These are phyloP conservation scores for Mesorhabditis spiculigera DNA, from an alignment of 2,888 invertebrate species.

Conservation along the genomic window DNA sequence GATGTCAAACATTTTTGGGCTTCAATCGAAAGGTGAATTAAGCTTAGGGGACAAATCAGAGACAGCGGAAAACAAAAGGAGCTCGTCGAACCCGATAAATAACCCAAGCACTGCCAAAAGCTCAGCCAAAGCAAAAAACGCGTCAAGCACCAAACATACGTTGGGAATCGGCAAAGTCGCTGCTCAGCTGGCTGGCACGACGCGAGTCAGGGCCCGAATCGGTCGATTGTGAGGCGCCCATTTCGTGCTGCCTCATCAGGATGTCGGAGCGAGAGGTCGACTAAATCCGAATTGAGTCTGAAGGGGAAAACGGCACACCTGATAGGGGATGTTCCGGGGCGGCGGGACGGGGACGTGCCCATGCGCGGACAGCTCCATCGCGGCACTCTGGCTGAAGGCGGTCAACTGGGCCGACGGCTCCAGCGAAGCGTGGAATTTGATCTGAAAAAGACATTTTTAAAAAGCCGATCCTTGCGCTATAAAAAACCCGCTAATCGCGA, in stretches of 20 bases:
- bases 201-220: not conserved
- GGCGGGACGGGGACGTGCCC: too few relatives aligned
- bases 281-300: not conserved
- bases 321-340: too few relatives aligned
- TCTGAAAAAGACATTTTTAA: conserved; percentile 55
- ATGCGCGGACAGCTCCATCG: too few relatives aligned
- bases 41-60: too few relatives aligned
- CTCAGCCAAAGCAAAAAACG: too few relatives aligned
- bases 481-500: not conserved
- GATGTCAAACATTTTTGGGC: too few relatives aligned
- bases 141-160: not conserved
- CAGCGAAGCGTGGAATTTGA: conserved; percentile 84
- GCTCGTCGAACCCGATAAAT: too few relatives aligned
- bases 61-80: too few relatives aligned
- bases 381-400: not conserved
- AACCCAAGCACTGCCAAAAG: not conserved
- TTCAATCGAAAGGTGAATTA: too few relatives aligned
- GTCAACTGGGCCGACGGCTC: conserved; percentile 68
- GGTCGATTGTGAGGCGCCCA: not conserved
- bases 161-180: not conserved
- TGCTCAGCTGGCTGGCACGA: conserved; percentile 1
- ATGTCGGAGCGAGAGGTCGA: not conserved
- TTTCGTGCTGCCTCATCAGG: not conserved
- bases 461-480: not conserved
- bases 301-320: not conserved